Evolutionary conservation across 2,888 invertebrate species (phyloP).

Genomic region (Himalopsyche kuldschensis): DNA sequence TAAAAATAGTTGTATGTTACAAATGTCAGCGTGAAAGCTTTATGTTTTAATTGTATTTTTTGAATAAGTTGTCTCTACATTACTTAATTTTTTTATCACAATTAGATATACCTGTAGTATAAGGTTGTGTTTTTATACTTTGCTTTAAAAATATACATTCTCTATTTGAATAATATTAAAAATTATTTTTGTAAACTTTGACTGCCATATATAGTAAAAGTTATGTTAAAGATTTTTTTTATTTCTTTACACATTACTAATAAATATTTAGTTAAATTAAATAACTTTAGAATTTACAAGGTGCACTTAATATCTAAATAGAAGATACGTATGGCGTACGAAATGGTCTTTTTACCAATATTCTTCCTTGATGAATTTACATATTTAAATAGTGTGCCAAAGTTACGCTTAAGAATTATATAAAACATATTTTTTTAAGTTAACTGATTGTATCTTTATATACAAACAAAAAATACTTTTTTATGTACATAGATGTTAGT

Average conservation of each 20-base stretch:
- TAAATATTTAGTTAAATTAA: not conserved
- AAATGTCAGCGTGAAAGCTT: no score
- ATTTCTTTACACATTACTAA: not conserved
- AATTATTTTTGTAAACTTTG: not conserved
- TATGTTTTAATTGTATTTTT: no score
- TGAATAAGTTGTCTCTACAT: no score
- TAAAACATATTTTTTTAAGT: not conserved
- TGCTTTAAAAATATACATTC: no score
- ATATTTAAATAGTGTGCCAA: not conserved
- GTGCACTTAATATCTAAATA: conserved; percentile 2
- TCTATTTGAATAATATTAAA: not conserved
- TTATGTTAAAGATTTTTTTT: not conserved
- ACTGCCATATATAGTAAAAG: not conserved
- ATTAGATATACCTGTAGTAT: no score
- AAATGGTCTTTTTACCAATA: not conserved
- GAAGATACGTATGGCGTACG: not conserved
- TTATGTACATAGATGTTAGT: not conserved
- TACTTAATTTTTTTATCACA: no score
- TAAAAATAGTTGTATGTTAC: no score
- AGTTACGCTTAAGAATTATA: conserved; percentile 3
- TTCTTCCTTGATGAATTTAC: not conserved
- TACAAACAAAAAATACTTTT: not conserved
- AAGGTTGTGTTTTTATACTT: no score
- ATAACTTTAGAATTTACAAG: not conserved
- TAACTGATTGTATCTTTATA: not conserved